phyloP scores from a whole-genome alignment of 2,113 vertebrate species.

The Chamaetylas fuelleborni region DNA sequence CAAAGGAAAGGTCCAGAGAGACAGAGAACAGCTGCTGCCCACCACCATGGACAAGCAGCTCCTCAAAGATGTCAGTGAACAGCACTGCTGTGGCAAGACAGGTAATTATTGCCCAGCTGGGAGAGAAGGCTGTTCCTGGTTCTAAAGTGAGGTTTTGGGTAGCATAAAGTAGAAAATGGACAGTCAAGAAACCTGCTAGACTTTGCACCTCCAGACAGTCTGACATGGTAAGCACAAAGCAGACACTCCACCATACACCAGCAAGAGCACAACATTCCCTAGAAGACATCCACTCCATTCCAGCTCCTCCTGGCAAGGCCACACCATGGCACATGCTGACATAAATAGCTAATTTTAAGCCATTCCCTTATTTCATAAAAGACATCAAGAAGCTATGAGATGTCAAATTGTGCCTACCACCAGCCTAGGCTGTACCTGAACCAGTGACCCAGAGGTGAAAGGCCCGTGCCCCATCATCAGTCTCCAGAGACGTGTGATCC shows the following conservation, averaged over 20 bases:
- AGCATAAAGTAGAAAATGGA: neutral
- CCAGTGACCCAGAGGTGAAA: constrained; percentile 66
- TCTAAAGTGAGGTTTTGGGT: neutral
- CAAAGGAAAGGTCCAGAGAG: neutral
- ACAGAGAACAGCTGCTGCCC: neutral
- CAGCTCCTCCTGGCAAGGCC: neutral
- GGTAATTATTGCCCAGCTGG: neutral
- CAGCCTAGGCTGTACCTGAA: constrained; percentile 43
- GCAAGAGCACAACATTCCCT: neutral
- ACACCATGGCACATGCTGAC: neutral
- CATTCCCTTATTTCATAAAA: neutral
- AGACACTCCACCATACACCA: neutral
- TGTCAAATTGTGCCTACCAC: neutral
- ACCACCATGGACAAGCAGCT: neutral
- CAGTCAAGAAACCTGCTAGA: neutral
- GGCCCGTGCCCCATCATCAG: neutral
- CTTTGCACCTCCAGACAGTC: neutral
- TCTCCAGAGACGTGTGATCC: constrained; percentile 20
- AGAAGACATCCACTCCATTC: neutral
- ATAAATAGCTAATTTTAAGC: neutral
- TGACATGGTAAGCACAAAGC: neutral
- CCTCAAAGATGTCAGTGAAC: neutral
- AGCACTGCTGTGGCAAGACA: neutral
- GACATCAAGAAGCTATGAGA: neutral
- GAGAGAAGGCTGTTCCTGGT: neutral